Conservation (phyloP, 2,888 invertebrate species). For the Tetrapedia diversipes region DNA sequence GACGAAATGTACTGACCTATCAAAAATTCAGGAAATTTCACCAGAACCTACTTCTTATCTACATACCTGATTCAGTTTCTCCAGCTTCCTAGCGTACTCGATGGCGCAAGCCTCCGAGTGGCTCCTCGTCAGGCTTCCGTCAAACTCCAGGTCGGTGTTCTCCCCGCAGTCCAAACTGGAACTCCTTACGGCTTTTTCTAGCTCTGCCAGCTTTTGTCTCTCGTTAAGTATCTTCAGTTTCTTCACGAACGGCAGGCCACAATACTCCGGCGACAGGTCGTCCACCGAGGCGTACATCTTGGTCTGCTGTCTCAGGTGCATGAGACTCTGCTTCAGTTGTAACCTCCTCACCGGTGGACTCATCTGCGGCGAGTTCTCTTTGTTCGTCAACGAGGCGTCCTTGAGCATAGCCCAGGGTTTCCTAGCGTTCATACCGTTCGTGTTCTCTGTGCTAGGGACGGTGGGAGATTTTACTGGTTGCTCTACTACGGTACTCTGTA, state of each 20-base stretch:
- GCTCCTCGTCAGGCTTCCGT: conserved; percentile 88
- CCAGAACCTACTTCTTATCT: background rate
- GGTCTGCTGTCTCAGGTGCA: conserved; percentile 78
- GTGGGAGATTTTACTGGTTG: conserved; percentile 29
- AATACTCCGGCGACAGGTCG: conserved; percentile 94
- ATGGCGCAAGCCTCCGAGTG: conserved; percentile 93
- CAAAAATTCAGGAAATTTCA: no score
- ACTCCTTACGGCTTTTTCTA: conserved; percentile 91
- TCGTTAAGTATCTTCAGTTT: conserved; percentile 94
- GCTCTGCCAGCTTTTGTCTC: conserved; percentile 92
- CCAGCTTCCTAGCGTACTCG: conserved; percentile 83
- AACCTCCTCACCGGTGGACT: conserved; percentile 69
- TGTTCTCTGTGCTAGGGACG: conserved; percentile 14
- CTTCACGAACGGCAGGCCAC: conserved; percentile 93
- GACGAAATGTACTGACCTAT: no score
- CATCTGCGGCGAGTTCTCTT: conserved; percentile 70
- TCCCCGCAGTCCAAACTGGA: conserved; percentile 91
- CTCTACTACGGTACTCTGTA: conserved; percentile 11
- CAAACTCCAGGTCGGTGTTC: conserved; percentile 85
- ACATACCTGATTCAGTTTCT: conserved; percentile 78
- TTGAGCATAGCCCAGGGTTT: conserved; percentile 91
- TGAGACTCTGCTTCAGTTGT: conserved; percentile 74
- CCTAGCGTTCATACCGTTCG: conserved; percentile 83
- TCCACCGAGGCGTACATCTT: conserved; percentile 93
- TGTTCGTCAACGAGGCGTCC: conserved; percentile 84